phyloP scores from a whole-genome alignment of 2,797 vertebrate species.

The Avahi laniger region DNA sequence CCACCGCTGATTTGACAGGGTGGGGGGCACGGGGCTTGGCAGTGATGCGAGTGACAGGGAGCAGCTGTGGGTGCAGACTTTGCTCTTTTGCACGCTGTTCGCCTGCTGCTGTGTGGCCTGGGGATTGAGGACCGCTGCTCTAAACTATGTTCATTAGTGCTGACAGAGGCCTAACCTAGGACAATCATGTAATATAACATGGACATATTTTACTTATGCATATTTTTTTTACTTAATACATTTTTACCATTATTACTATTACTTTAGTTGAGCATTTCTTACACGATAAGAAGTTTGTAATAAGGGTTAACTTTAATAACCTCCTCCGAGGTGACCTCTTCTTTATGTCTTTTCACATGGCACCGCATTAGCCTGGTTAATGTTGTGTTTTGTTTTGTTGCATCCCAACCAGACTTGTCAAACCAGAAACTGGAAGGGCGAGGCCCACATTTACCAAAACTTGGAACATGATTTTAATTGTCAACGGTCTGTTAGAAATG shows the following conservation, averaged over 20 bases:
- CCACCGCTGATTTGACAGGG: too few species aligned
- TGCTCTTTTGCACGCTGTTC: too few species aligned
- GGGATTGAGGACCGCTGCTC: too few species aligned
- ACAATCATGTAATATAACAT: not conserved
- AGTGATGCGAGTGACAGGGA: too few species aligned
- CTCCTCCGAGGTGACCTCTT: not conserved
- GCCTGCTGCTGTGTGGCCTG: too few species aligned
- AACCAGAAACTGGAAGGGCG: conserved; percentile 63
- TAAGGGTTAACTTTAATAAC: conserved; percentile 18
- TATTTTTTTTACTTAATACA: conserved; percentile 17
- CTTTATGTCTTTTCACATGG: not conserved
- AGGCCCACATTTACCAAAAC: conserved; percentile 54
- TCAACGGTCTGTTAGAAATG: conserved; percentile 49
- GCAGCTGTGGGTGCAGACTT: too few species aligned
- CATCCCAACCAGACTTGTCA: conserved; percentile 54
- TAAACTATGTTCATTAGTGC: not conserved
- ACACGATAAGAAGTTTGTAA: not conserved
- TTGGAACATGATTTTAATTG: conserved; percentile 53
- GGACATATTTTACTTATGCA: not conserved
- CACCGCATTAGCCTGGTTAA: not conserved
- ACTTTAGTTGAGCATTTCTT: conserved; percentile 24
- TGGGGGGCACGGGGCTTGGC: too few species aligned
- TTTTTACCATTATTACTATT: not conserved
- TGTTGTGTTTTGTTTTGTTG: conserved; percentile 61
- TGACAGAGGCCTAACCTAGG: not conserved